Evolutionary conservation across 2,888 invertebrate genomes (phyloP), one percentile per base, ranked within the genome.

Genomic region (Eupithecia subfuscata): DNA sequence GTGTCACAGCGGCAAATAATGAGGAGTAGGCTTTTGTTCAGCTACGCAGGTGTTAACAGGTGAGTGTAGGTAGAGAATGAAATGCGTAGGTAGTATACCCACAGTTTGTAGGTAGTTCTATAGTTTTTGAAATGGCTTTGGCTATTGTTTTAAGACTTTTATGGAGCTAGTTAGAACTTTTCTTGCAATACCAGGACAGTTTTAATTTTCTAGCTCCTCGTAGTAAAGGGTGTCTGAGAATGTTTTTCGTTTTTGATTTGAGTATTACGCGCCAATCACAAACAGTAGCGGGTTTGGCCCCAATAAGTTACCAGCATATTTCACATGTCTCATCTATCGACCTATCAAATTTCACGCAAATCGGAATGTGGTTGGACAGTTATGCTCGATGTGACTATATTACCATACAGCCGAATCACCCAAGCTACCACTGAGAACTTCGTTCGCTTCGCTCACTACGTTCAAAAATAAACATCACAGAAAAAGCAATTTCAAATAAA

Each of bases 1-100:
- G 89, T 86, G 91, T 89, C 90, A 90, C 84, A 81, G 74, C 75
- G 80, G 75, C 74, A 73, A 40, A 40, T 69, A 76, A 76, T 71
- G 71, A 64, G 52, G 30, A 74, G 73, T 69, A 69, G 45, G 45
- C 72, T 72, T 69, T 75, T 75, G 71, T 72, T 56, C 1, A 22
- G 14, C 25, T 25, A 60, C 60, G 60, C 60, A 60, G 60, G 60
- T 60, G 60, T 25, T 60, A 60, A 11, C 56, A 56, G 60, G 60
- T 25, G 60, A 60, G 25, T 56, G 60, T 60, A 60, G 22, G 14
- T 25, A 60, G 12, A 60, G 25, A 60, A 60, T 14, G 12, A 22
- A 60, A 60, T 60, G 22, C 11, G 60, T 25, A 22, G n/a, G n/a
- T n/a, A n/a, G n/a, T 37, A 7, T 37, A 37, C 37, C 37, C 22